Evolutionary conservation across 2,113 vertebrate genomes (phyloP).

Genomic region (Eulemur macaco): DNA sequence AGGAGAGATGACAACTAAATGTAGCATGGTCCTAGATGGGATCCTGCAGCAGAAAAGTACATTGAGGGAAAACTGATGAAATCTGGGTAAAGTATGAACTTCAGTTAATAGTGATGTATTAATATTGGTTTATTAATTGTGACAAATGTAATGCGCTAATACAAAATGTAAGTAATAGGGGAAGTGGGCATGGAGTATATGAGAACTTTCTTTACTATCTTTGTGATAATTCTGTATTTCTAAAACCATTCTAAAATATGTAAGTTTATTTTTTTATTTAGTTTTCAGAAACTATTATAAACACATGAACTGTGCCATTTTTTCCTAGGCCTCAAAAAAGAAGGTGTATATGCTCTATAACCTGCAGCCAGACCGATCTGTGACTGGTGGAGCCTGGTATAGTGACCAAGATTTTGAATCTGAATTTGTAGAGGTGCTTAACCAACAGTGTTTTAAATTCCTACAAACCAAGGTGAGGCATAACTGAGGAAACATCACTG

Average conservation of each 20-base stretch:
- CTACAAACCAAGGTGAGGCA: conserved; percentile 93
- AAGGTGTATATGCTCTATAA: conserved; percentile 99
- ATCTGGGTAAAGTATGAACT: not conserved
- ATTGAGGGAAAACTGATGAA: not conserved
- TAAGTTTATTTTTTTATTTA: not conserved
- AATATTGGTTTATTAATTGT: not conserved
- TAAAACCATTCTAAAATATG: not conserved
- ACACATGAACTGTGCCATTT: conserved; percentile 35
- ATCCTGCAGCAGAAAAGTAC: not conserved
- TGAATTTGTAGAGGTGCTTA: conserved; percentile 98
- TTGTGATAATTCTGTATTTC: not conserved
- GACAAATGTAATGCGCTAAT: not conserved
- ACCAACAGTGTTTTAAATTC: conserved; percentile 99
- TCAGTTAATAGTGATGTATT: not conserved
- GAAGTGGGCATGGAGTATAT: not conserved
- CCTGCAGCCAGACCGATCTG: conserved; percentile 95
- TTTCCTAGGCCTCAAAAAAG: conserved; percentile 95
- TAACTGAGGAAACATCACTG: not conserved
- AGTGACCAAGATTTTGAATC: conserved; percentile 99
- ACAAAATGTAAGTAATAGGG: not conserved
- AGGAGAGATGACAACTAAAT: not conserved
- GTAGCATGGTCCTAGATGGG: not conserved
- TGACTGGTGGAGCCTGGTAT: conserved; percentile 98
- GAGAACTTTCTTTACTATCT: not conserved
- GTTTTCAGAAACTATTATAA: conserved; percentile 3